Conservation (phyloP, 2,888 invertebrate genomes). For the Homarus gammarus region DNA sequence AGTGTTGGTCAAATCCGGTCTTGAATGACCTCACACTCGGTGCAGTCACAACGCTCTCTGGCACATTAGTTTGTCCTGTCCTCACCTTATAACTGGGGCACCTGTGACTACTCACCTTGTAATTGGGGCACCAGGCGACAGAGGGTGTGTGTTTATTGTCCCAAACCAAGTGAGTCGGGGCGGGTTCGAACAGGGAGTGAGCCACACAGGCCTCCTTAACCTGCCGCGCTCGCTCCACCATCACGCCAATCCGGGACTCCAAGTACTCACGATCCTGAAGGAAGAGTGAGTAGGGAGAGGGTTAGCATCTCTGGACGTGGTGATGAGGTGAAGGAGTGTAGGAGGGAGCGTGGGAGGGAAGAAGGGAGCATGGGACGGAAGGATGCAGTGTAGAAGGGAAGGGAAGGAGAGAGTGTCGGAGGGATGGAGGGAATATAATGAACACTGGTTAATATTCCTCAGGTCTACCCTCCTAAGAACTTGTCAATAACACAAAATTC, state of each 20-base stretch:
- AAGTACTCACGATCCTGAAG: constrained; percentile 13
- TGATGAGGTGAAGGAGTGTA: neutral
- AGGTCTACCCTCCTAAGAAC: too few relatives aligned
- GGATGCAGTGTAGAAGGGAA: too few relatives aligned
- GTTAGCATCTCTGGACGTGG: neutral
- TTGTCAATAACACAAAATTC: too few relatives aligned
- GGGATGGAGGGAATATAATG: too few relatives aligned
- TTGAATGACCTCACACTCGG: too few relatives aligned
- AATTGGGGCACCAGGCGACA: constrained; percentile 43
- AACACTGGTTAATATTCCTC: too few relatives aligned
- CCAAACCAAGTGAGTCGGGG: constrained; percentile 9
- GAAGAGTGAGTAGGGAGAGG: neutral
- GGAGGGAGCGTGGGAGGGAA: constrained; percentile 28
- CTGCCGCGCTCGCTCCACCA: neutral
- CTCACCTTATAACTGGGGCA: too few relatives aligned
- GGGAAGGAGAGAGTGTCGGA: too few relatives aligned
- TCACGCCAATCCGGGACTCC: neutral
- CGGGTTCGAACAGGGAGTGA: neutral
- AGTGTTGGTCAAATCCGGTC: too few relatives aligned
- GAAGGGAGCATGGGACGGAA: constrained; percentile 9
- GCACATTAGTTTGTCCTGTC: too few relatives aligned
- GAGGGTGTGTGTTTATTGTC: constrained; percentile 27
- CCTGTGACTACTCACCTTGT: constrained; percentile 32
- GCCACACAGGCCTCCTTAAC: neutral
- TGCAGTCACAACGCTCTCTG: too few relatives aligned